Base-by-base conservation (phyloP, 2,797 vertebrate species). In the Coluber constrictor region DNA sequence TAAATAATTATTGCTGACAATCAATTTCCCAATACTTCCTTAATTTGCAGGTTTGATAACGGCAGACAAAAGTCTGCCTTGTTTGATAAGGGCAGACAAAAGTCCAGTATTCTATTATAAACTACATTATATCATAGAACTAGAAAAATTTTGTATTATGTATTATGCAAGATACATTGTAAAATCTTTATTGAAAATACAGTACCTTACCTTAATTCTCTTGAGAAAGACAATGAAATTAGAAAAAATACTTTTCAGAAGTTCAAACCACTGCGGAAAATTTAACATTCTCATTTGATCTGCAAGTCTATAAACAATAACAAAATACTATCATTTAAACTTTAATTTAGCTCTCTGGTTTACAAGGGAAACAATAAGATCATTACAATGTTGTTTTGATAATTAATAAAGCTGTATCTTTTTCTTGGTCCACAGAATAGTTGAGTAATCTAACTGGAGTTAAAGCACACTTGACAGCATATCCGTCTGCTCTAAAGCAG, bases 281-380 rank as follows among this genome's bases (percentile, higher is more conserved):
- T 98, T 98, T 98, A 99, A 99, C 97, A 99, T 97, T 92, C 99
- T 98, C 97, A 98, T 98, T 95, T 98, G 98, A 96, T 98, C 99
- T 43, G 98, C 98, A 92, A 99, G 98, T 96, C 99, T 99, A 74
- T 70, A 90, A 96, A 94, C 93, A 95, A 92, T 90, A 90, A 12
- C 43, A 60, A n/a, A 90, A 95, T 12, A 57, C 15, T 51, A 51
- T 51, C 11, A 87, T 57, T 83, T 88, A 88, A 91, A 91, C 16
- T 56, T 47, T 23, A 43, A 10, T 37, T 86, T 86, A 63, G 56
- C 20, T 43, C 10, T 91, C 55, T 5, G 5, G 9, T 63, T 57
- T 83, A 91, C 54, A 47, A 60, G 29, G 27, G 47, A n/a, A 55
- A 25, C 5, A 87, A 57, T 61, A 54, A 89, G 10, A 20, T 83